These are phyloP conservation scores for Leucoraja erinaceus DNA, from an alignment of 2,113 vertebrate species.

Conservation along the genomic window DNA sequence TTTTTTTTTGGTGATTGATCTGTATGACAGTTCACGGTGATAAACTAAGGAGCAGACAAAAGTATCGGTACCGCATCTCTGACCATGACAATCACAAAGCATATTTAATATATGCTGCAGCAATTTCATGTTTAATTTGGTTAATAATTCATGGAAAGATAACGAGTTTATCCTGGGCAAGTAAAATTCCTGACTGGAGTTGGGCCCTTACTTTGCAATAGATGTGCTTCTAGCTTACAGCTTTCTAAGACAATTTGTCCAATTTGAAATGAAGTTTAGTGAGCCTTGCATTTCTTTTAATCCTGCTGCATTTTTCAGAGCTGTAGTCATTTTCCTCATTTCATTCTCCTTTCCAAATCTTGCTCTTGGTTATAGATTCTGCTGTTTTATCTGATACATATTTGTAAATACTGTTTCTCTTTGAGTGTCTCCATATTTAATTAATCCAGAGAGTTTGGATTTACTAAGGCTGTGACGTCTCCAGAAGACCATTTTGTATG, in stretches of 20 bases:
- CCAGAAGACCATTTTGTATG: background rate
- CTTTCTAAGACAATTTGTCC: background rate
- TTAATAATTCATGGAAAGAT: conserved; percentile 1
- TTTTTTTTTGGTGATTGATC: background rate
- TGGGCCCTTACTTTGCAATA: background rate
- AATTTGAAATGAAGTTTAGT: background rate
- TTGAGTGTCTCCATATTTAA: background rate
- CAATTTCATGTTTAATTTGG: background rate
- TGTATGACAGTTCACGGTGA: background rate
- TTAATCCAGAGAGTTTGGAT: background rate
- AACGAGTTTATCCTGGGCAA: background rate
- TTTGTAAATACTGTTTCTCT: background rate
- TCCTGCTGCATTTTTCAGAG: background rate
- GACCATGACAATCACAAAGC: background rate
- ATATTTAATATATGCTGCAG: background rate
- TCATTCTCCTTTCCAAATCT: background rate
- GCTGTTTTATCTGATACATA: background rate
- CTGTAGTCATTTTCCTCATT: background rate
- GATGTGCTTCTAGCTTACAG: background rate
- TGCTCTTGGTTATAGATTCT: background rate
- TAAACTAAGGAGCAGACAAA: background rate
- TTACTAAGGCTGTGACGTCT: background rate
- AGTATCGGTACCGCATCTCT: background rate
- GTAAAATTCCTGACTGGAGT: background rate
- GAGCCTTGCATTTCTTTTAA: background rate